Conservation (phyloP, 2,113 vertebrate species). For the Ploceus nigricollis region DNA sequence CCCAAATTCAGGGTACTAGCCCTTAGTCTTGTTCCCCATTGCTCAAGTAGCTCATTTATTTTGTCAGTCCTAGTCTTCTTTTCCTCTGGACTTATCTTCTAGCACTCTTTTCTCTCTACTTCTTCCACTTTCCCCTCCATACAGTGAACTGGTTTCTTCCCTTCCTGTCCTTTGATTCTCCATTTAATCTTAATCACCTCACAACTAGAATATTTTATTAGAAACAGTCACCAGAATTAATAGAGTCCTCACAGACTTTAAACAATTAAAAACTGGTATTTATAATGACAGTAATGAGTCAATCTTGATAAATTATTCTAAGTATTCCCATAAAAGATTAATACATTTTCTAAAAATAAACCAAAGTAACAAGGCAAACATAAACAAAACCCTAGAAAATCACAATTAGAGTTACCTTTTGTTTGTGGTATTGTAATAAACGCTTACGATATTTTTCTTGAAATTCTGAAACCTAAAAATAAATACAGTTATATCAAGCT, state of each 20-base stretch:
- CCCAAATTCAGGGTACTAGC: neutral
- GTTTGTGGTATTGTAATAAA: slow-evolving; percentile 75
- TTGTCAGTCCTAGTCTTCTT: neutral
- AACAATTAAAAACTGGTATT: neutral
- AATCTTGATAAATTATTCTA: neutral
- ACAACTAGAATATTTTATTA: neutral
- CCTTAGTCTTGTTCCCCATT: neutral
- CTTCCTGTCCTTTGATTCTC: neutral
- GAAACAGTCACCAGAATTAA: neutral
- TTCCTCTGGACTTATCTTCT: neutral
- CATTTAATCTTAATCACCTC: neutral
- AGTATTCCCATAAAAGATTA: neutral
- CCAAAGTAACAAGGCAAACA: neutral
- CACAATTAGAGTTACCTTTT: slow-evolving; percentile 73
- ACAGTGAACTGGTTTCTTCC: neutral
- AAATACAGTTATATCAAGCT: neutral
- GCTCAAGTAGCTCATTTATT: neutral
- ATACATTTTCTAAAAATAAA: neutral
- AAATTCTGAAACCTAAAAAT: slow-evolving; percentile 83
- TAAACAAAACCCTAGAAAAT: neutral
- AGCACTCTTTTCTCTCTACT: neutral
- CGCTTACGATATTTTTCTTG: slow-evolving; percentile 85
- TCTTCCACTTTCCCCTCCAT: neutral
- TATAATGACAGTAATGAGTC: neutral
- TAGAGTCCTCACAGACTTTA: neutral